Evolutionary conservation across 1,140 invertebrate species (phyloP).

Genomic region (Trialeurodes vaporariorum): DNA sequence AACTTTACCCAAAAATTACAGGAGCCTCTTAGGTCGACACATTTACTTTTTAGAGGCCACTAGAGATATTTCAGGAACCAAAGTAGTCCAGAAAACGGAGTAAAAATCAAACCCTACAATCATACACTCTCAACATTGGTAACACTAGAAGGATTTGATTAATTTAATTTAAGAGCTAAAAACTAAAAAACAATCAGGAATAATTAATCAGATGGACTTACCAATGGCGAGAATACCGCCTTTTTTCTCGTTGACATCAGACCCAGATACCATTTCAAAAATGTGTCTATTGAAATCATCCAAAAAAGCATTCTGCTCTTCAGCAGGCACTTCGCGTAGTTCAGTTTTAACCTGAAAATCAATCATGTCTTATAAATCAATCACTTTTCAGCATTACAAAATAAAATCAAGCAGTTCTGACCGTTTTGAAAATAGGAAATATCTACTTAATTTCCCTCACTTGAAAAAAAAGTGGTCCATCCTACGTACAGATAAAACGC

Average conservation of each 20-base stretch:
- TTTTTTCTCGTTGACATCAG: constrained; percentile 88
- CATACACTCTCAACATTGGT: too few species aligned
- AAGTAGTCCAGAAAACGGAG: too few species aligned
- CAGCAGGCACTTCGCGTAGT: constrained; percentile 77
- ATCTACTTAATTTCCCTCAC: neutral
- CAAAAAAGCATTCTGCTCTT: constrained; percentile 80
- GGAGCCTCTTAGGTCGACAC: too few species aligned
- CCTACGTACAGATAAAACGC: neutral
- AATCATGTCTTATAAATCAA: too few species aligned
- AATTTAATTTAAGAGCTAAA: too few species aligned
- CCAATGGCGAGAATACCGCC: constrained; percentile 89
- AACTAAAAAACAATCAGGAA: too few species aligned
- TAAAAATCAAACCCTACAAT: too few species aligned
- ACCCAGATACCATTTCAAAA: constrained; percentile 87
- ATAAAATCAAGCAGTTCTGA: neutral
- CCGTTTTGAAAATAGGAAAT: neutral
- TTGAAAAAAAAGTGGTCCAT: neutral
- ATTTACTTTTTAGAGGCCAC: too few species aligned
- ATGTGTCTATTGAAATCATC: constrained; percentile 94
- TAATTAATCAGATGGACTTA: too few species aligned
- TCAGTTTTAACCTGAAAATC: constrained; percentile 56
- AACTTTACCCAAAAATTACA: too few species aligned
- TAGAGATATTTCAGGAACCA: too few species aligned
- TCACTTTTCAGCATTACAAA: constrained; percentile 1
- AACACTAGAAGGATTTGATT: too few species aligned